phyloP scores from a whole-genome alignment of 2,888 invertebrate genomes.

The Agrilus biguttatus region DNA sequence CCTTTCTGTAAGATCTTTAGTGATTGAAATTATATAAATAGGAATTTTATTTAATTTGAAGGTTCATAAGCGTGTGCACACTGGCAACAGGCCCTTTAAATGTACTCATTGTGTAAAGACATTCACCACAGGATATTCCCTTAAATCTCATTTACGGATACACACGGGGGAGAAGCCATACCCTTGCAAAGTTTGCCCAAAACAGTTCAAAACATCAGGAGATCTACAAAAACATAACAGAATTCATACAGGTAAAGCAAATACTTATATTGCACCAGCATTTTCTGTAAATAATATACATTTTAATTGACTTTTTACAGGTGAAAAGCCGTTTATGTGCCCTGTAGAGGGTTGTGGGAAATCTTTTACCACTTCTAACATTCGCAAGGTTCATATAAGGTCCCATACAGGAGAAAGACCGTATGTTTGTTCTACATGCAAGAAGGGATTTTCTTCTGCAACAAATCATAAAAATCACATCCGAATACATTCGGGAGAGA shows the following conservation, averaged over 20 bases:
- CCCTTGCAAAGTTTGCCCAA: conserved; percentile 21
- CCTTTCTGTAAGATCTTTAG: conserved; percentile 28
- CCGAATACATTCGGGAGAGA: conserved; percentile 53
- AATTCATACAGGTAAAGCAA: conserved; percentile 26
- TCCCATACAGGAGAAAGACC: conserved; percentile 56
- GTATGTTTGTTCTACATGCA: conserved; percentile 45
- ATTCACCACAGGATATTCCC: conserved; percentile 36
- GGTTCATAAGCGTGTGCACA: conserved; percentile 39
- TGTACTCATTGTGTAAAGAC: conserved; percentile 37
- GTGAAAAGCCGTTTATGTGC: conserved; percentile 39
- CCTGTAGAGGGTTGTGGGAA: conserved; percentile 42
- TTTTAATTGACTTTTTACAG: conserved; percentile 15
- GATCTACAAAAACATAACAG: conserved; percentile 28
- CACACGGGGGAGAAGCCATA: conserved; percentile 38
- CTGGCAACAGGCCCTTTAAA: conserved; percentile 34
- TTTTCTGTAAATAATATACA: no score
- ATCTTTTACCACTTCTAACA: conserved; percentile 54
- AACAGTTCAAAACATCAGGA: conserved; percentile 28
- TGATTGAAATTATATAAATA: not conserved
- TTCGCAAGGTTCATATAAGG: conserved; percentile 49
- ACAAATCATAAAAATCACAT: conserved; percentile 56
- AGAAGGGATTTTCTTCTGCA: conserved; percentile 49
- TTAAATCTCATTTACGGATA: conserved; percentile 36
- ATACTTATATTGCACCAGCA: no score
- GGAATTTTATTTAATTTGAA: conserved; percentile 15